These are phyloP conservation scores for Casuarius casuarius DNA, from an alignment of 2,113 vertebrate species.

Conservation along the genomic window DNA sequence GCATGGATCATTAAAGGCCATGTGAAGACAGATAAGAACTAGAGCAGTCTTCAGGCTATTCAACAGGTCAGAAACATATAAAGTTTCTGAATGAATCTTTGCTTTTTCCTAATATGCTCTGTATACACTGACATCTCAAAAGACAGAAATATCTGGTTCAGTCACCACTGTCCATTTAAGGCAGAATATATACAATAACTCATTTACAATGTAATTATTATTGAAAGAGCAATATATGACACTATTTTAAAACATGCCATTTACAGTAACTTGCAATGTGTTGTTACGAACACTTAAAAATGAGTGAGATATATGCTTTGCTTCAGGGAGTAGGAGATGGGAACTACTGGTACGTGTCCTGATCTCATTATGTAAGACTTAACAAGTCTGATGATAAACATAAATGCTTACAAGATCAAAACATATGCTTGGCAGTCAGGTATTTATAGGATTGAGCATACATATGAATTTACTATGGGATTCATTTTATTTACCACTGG, in stretches of 20 bases:
- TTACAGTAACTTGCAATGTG: neutral
- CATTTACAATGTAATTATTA: neutral
- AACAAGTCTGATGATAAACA: neutral
- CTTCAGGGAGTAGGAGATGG: neutral
- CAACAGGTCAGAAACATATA: neutral
- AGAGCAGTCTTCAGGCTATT: neutral
- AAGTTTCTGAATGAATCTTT: neutral
- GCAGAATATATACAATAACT: neutral
- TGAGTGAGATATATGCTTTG: neutral
- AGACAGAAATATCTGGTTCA: neutral
- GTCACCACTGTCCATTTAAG: neutral
- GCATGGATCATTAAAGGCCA: neutral
- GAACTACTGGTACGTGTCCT: neutral
- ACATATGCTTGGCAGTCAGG: neutral
- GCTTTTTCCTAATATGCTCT: neutral
- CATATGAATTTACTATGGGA: neutral
- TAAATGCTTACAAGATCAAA: neutral
- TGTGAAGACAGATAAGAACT: accelerated
- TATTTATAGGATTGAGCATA: neutral
- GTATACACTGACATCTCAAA: neutral
- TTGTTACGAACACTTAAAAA: neutral
- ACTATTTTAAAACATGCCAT: neutral
- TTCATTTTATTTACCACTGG: neutral
- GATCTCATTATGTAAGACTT: neutral
- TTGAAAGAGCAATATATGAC: neutral